A percentile compares a stretch with the other conserved stretches of the same genome.
phyloP scores from a whole-genome alignment of 2,888 invertebrate genomes.

The Sesia apiformis region DNA sequence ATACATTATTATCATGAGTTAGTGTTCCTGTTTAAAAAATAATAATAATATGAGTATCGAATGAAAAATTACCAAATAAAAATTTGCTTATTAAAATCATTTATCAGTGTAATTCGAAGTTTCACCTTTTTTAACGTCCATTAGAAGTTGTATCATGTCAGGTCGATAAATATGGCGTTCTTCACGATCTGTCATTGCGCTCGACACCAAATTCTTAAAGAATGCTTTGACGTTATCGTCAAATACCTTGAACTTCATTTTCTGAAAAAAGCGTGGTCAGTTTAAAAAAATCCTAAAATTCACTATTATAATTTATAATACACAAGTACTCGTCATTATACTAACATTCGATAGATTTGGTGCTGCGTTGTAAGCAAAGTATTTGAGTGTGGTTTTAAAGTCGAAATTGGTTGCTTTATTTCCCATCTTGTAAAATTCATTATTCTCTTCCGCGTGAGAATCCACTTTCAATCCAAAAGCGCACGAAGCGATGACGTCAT shows the following conservation, averaged over 20 bases:
- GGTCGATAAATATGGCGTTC: conserved; percentile 39
- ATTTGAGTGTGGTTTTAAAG: not conserved
- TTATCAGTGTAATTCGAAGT: no score
- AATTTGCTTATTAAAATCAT: no score
- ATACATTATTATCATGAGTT: conserved; percentile 12
- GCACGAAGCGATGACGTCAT: conserved; percentile 68
- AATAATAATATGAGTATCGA: no score
- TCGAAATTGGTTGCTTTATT: conserved; percentile 47
- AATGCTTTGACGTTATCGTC: conserved; percentile 20
- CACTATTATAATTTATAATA: not conserved
- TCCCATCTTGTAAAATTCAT: conserved; percentile 69
- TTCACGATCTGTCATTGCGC: conserved; percentile 45
- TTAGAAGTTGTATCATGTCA: conserved; percentile 69
- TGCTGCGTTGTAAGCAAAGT: not conserved
- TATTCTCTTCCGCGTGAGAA: conserved; percentile 64
- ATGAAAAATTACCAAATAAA: no score
- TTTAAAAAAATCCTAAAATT: not conserved
- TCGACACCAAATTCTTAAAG: conserved; percentile 42
- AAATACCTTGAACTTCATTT: conserved; percentile 20
- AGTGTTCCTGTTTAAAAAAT: conserved; percentile 11
- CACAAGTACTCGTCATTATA: no score
- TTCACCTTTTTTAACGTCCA: conserved; percentile 13
- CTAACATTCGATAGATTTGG: not conserved
- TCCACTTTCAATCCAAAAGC: conserved; percentile 69
- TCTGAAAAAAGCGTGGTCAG: conserved; percentile 11